Evolutionary conservation across 2,888 invertebrate genomes (phyloP), one percentile per base, ranked within the genome.

Genomic region (Lycocerus yunnanus): DNA sequence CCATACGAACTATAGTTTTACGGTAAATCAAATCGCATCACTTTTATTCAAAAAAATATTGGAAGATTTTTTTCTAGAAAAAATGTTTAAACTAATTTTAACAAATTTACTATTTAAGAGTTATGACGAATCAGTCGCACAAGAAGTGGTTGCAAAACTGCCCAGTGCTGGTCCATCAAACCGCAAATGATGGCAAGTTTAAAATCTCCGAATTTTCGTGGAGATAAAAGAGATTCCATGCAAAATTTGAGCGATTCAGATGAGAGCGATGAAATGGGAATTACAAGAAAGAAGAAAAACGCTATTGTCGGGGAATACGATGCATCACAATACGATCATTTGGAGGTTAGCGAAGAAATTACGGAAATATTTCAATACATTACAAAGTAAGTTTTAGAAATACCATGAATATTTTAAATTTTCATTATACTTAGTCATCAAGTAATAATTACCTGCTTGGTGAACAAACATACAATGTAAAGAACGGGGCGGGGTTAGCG

Each of bases 291-390:
- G 58, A 82, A 81, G 43, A 79, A 78, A 58, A 79, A 78, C 69
- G 71, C 78, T 58, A 61, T 86, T 15, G 83, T 84, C 13, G 91
- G 91, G 0, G 90, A 90, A 18, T 97, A 97, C 86, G 94, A 97
- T 87, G 94, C 96, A 1, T 92, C 93, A 79, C 92, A 94, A 80
- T 98, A 93, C 88, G 94, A 95, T 78, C 92, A 94, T 84, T 87
- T 98, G 74, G 91, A 94, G 73, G 94, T 96, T 67, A 91, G 94
- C 1, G 88, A 92, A 0, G 98, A 98, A 78, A 91, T 97, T 79
- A 96, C 95, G 84, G 97, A 98, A 82, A 88, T 98, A 6, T 98
- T 99, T 87, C 95, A 96, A 83, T 97, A 95, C 83, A 98, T 99
- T 77, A 92, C 93, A 82, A 94, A 94, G 95, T 95, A 86, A 88